A percentile compares a stretch with the other conserved stretches of the same genome.
phyloP scores from a whole-genome alignment of 1,140 invertebrate species.

The Bombus picipes region DNA sequence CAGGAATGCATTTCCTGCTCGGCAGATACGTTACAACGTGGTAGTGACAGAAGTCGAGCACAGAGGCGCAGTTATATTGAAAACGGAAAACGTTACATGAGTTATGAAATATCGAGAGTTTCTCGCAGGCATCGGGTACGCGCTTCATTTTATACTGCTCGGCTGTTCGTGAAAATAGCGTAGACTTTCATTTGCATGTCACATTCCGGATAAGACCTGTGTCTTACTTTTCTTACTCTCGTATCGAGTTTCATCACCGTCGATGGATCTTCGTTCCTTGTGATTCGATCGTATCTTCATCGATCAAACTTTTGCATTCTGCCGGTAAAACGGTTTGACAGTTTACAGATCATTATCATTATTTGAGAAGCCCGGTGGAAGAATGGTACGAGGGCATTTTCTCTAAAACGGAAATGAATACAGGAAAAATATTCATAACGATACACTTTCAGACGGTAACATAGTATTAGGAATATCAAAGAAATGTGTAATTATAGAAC shows the following conservation, averaged over 20 bases:
- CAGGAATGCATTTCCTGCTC: conserved; percentile 43
- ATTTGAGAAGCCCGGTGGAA: too few relatives aligned
- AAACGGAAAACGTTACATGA: conserved; percentile 40
- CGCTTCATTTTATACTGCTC: conserved; percentile 2
- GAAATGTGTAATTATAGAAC: too few relatives aligned
- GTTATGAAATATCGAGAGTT: conserved; percentile 43
- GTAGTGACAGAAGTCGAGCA: conserved; percentile 48
- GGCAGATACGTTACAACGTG: conserved; percentile 42
- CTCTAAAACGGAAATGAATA: too few relatives aligned
- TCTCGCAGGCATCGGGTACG: neutral
- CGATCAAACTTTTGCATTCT: too few relatives aligned
- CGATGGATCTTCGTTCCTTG: neutral
- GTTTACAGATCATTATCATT: too few relatives aligned
- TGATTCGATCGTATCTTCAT: neutral
- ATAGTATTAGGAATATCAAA: too few relatives aligned
- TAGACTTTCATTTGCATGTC: conserved; percentile 16
- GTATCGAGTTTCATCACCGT: neutral
- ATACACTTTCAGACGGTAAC: too few relatives aligned
- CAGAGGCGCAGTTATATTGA: conserved; percentile 44
- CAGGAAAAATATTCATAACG: too few relatives aligned
- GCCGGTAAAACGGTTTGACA: too few relatives aligned
- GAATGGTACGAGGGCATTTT: too few relatives aligned
- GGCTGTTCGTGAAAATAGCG: neutral
- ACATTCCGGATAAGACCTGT: neutral
- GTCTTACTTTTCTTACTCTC: neutral